These are phyloP conservation scores for Tetragonula clypearis DNA, from an alignment of 1,140 invertebrate genomes.

Conservation along the genomic window DNA sequence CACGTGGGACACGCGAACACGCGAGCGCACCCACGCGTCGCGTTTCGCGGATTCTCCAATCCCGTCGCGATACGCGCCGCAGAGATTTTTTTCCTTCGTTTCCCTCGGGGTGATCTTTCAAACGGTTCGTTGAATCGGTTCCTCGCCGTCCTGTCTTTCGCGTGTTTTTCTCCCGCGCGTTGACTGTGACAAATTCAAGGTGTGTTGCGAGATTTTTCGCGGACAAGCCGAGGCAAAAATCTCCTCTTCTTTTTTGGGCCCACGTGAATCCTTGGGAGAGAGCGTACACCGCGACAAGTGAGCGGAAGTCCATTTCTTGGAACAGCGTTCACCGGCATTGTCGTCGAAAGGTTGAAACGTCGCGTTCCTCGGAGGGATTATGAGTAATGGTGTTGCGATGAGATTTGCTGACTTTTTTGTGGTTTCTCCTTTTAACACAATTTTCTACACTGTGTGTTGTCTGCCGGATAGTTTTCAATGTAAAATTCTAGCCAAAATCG, in stretches of 20 bases:
- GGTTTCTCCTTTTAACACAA: neutral
- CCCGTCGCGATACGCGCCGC: slow-evolving; percentile 30
- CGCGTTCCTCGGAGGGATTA: neutral
- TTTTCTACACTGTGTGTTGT: neutral
- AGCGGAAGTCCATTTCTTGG: neutral
- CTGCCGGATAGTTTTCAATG: neutral
- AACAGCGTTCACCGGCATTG: neutral
- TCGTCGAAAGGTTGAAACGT: neutral
- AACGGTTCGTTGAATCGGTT: neutral
- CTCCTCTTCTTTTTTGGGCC: neutral
- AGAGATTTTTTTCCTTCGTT: neutral
- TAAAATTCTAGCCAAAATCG: no score
- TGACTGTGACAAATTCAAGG: slow-evolving; percentile 5
- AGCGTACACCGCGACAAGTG: neutral
- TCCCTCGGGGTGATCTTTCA: slow-evolving; percentile 3
- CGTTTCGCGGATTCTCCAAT: slow-evolving; percentile 51
- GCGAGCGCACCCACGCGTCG: slow-evolving; percentile 54
- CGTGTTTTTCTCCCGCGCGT: neutral
- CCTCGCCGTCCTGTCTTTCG: neutral
- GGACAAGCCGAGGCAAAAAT: neutral
- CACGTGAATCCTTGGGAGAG: neutral
- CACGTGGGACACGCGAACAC: slow-evolving; percentile 47
- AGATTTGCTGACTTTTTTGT: neutral
- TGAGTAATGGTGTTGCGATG: neutral
- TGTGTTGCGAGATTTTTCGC: neutral